Evolutionary conservation across 2,888 invertebrate genomes (phyloP).

Genomic region (Pristionchus arcanus): DNA sequence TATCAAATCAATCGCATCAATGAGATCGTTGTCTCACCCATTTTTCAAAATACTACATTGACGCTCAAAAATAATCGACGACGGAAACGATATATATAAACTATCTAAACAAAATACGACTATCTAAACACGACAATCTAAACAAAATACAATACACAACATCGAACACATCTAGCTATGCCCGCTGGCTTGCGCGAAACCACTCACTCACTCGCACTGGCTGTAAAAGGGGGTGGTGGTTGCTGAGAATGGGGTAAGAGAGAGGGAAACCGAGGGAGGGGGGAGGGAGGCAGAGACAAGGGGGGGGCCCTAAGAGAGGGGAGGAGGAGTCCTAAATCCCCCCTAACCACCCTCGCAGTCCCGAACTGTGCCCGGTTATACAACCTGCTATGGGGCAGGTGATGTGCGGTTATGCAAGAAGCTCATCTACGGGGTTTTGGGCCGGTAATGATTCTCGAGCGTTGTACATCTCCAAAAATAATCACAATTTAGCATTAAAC

Average conservation of each 20-base stretch:
- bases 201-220: not conserved
- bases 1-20: too few relatives aligned
- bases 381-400: not conserved
- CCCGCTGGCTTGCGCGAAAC: slow-evolving; percentile 26
- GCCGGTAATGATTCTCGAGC: not conserved
- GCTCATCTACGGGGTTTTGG: not conserved
- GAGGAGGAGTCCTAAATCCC: slow-evolving; percentile 20
- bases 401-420: not conserved
- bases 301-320: not conserved
- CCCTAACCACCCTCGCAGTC: not conserved
- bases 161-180: not conserved
- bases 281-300: not conserved
- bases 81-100: too few relatives aligned
- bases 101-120: too few relatives aligned
- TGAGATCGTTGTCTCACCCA: too few relatives aligned
- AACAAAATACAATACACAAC: not conserved
- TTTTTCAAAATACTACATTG: too few relatives aligned
- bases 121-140: not conserved
- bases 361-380: not conserved
- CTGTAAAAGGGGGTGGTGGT: slow-evolving; percentile 2
- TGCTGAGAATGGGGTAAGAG: slow-evolving; percentile 27
- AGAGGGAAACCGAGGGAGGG: not conserved
- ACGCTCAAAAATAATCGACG: too few relatives aligned
- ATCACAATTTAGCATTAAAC: too few relatives aligned
- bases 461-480: not conserved